Evolutionary conservation across 2,888 invertebrate species (phyloP), one percentile per base, ranked within the genome.

Genomic region (Cheilosia scutellata): DNA sequence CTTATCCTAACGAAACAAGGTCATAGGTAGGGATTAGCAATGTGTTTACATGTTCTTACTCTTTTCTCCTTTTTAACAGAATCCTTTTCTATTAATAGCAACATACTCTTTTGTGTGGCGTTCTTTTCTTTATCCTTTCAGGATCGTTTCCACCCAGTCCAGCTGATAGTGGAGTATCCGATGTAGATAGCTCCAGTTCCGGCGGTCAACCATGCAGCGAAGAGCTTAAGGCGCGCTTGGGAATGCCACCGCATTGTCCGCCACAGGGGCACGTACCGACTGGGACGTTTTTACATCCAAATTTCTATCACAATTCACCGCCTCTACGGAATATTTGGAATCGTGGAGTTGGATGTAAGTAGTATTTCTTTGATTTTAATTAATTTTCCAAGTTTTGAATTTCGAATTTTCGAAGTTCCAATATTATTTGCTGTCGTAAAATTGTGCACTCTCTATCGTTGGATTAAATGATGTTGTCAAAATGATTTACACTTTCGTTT

Each of bases 91-190:
- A 70, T 66, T 77, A 66, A 70, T 78, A 76, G 63, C 78, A 74
- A 70, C 70, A 86, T 44, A 16, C 16, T 60, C 47, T 66, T 72
- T 42, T 72, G 42, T 82, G 55, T 87, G 11, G 62, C 62, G 20
- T 68, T 71, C 51, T 55, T 62, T 66, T 20, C 74, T 57, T 68
- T 82, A 51, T 89, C 87, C 88, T 90, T 90, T 1, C 94, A 97
- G 98, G 98, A 93, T 98, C 98, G 90, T 95, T 98, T 91, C 98
- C 98, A 87, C 98, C 98, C 71, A 98, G 98, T 92, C 98, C 98
- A 87, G 98, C 98, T 70, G 98, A 99, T 94, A 98, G 98, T 92
- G 98, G 98, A 87, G 98, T 98, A 68, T 98, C 98, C 79, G 98
- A 98, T 93, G 98, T 98, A 90, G 98, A 98, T 93, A 98, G 98